Conservation (phyloP, 53 echinoderm and acorn worm genomes). For the Patiria pectinifera region DNA sequence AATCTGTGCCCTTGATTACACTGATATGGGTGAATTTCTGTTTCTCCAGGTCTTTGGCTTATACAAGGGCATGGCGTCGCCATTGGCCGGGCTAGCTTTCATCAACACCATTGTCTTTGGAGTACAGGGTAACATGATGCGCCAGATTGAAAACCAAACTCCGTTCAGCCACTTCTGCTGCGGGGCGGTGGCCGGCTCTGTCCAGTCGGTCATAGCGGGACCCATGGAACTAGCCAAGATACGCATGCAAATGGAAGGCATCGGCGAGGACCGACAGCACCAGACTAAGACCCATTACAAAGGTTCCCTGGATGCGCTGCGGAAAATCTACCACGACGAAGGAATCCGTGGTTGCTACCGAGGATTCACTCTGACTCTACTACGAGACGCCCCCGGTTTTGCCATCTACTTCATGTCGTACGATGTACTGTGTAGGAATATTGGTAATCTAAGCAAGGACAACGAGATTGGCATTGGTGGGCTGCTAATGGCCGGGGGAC, state of each 20-base stretch:
- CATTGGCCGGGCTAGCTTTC: conserved; percentile 88
- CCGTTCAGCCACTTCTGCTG: conserved; percentile 83
- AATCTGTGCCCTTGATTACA: no score
- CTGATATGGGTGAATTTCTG: background rate
- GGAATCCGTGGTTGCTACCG: conserved; percentile 86
- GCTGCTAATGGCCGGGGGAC: conserved; percentile 85
- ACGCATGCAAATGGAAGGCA: conserved; percentile 87
- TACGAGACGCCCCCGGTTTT: conserved; percentile 89
- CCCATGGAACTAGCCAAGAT: conserved; percentile 99
- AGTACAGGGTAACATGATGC: conserved; percentile 93
- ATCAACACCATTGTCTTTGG: conserved; percentile 96
- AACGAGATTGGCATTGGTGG: conserved; percentile 80
- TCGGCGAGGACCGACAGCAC: conserved; percentile 67
- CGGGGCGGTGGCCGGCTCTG: conserved; percentile 81
- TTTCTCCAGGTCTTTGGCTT: conserved; percentile 85
- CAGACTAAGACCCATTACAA: conserved; percentile 57
- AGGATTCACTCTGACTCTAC: conserved; percentile 76
- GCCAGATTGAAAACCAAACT: conserved; percentile 85
- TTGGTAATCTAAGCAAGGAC: conserved; percentile 65
- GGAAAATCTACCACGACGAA: conserved; percentile 75
- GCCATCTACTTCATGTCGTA: conserved; percentile 88
- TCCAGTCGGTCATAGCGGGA: conserved; percentile 87
- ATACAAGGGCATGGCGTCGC: conserved; percentile 99
- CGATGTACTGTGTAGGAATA: conserved; percentile 75
- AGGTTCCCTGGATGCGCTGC: conserved; percentile 84